Evolutionary conservation across 2,797 vertebrate species (phyloP), one percentile per base, ranked within the genome.

Genomic region (Hyperoplus lanceolatus): DNA sequence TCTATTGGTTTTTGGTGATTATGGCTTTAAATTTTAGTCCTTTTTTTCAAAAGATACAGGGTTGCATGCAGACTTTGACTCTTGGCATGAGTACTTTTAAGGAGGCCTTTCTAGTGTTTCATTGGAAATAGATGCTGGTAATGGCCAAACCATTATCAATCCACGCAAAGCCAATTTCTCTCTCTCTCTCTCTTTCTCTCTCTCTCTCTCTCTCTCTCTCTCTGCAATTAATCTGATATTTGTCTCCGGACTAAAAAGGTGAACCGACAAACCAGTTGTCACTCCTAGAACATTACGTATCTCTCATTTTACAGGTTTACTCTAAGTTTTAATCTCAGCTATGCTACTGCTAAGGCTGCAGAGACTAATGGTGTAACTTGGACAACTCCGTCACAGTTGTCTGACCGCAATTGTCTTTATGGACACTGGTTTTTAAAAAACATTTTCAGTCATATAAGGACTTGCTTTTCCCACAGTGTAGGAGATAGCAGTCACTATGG

Each of bases 21-120:
- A 66, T n/a, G n/a, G 16, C 45, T 59, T 66, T 79, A 74, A 72
- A 82, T 38, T 18, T 58, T 70, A 53, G 29, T 67, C 60, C 39
- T 67, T 50, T 48, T 81, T 76, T 49, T 41, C 29, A 48, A 67
- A 58, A 46, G 51, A 48, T 72, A 21, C 59, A 57, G 29, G 16
- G 43, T 66, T 79, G 70, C 53, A 73, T 61, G 38, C 18, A 60
- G 53, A 80, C n/a, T 14, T 21, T 59, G 9, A 69, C 45, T 43
- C 63, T 51, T 58, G 59, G 54, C n/a, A 29, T 36, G 2, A 12
- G 18, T 65, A 2, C 42, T 64, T 54, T 53, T n/a, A 1, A 16
- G 15, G 21, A 62, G 61, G 38, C n/a, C 1, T 29, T 29, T 29
- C 29, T 29, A 29, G 29, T 29, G 29, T 29, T 29, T 29, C 29